Percentiles rank a stretch among this genome's conserved stretches.
Conservation (phyloP, 1,140 invertebrate species). For the Kradibia gibbosae region DNA sequence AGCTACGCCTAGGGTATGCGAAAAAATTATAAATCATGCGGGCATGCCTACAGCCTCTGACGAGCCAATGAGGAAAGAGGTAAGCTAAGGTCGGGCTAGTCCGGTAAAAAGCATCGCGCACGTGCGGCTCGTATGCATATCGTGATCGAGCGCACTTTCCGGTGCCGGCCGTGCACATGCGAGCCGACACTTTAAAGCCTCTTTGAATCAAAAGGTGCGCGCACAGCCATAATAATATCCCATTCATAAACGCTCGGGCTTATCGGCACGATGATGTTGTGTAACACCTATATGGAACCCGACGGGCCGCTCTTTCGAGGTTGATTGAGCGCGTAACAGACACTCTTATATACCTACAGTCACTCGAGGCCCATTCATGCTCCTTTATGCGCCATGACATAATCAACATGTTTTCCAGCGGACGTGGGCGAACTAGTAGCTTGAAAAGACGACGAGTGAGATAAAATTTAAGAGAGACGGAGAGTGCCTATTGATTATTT, state of each 20-base stretch:
- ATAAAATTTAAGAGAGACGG: background rate
- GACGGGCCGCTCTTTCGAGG: background rate
- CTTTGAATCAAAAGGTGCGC: background rate
- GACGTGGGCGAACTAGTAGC: conserved; percentile 44
- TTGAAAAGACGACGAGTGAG: background rate
- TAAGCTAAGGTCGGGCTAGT: background rate
- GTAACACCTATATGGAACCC: background rate
- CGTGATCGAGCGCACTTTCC: background rate
- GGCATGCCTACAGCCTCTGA: too few relatives aligned
- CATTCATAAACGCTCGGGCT: conserved; percentile 38
- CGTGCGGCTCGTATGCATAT: background rate
- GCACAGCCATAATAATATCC: conserved; percentile 24
- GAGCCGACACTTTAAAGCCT: background rate
- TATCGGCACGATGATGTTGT: conserved; percentile 17
- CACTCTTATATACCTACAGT: background rate
- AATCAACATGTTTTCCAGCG: conserved; percentile 28
- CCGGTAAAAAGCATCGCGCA: background rate
- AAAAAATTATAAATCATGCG: too few relatives aligned
- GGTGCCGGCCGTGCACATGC: background rate
- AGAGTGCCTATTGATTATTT: too few relatives aligned
- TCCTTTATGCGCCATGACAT: conserved; percentile 4
- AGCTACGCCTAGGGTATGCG: too few relatives aligned
- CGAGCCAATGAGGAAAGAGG: background rate
- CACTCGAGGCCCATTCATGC: conserved; percentile 19
- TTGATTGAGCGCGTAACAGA: background rate